Percentiles rank a stretch among this genome's conserved stretches.
These are phyloP conservation scores for Rhamphomyia laevipes DNA, from an alignment of 2,888 invertebrate genomes.

Conservation along the genomic window DNA sequence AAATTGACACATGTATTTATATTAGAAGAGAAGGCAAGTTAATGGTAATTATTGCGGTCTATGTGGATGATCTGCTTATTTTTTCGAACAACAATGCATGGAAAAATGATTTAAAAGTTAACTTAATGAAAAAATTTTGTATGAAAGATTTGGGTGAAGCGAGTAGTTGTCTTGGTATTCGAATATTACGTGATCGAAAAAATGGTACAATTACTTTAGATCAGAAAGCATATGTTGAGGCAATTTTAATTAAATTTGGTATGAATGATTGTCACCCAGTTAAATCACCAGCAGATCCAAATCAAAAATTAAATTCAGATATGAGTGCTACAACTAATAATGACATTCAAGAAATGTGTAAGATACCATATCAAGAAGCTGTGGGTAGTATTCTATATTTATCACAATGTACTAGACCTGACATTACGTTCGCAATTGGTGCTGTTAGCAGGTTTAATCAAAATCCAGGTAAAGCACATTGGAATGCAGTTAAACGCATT, in stretches of 20 bases:
- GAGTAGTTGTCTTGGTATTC: constrained; percentile 7
- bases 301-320: constrained; percentile 8
- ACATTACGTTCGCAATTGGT: constrained; percentile 11
- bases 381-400: too few relatives aligned
- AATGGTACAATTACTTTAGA: constrained; percentile 1
- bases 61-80: background rate
- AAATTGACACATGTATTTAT: background rate
- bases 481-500: too few relatives aligned
- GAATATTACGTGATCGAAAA: constrained; percentile 9
- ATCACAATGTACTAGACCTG: too few relatives aligned
- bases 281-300: constrained; percentile 10
- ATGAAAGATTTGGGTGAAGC: constrained; percentile 12
- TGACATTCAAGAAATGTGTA: constrained; percentile 8
- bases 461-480: too few relatives aligned
- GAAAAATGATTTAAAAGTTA: constrained; percentile 7
- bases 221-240: constrained; percentile 6
- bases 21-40: background rate
- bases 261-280: constrained; percentile 11
- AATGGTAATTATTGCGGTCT: background rate
- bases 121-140: constrained; percentile 8
- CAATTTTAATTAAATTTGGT: constrained; percentile 8
- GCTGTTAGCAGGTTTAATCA: constrained; percentile 10
- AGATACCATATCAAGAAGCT: constrained; percentile 9
- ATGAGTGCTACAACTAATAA: constrained; percentile 10
- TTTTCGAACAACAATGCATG: background rate